Evolutionary conservation across 37 sponge, comb jelly and placozoan species (phyloP).

Genomic region (Eunapius fragilis): DNA sequence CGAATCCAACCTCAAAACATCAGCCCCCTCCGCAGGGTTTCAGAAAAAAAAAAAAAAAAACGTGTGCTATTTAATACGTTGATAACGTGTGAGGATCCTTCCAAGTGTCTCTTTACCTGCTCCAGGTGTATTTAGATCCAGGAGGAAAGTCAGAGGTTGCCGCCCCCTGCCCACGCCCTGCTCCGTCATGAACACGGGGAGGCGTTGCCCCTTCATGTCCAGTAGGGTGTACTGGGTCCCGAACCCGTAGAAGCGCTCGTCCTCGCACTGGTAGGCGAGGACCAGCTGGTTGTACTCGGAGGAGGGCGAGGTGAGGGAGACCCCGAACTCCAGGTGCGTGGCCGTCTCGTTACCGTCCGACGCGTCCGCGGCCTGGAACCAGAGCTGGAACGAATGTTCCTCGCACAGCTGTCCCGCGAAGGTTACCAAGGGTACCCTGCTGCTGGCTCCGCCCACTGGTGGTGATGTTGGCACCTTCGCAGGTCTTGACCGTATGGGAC

Average conservation of each 20-base stretch:
- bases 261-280: conserved; percentile 61
- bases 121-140: conserved; percentile 59
- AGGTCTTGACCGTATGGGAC: not conserved
- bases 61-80: too few species aligned
- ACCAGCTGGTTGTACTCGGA: conserved; percentile 48
- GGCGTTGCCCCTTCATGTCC: conserved; percentile 63
- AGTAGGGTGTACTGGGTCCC: conserved; percentile 77
- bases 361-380: conserved; percentile 45
- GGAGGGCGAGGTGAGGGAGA: not conserved
- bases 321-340: conserved; percentile 31
- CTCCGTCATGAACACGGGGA: conserved; percentile 79
- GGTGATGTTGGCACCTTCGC: conserved; percentile 13
- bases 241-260: conserved; percentile 79
- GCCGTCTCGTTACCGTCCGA: not conserved
- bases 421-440: not conserved
- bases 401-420: conserved; percentile 48
- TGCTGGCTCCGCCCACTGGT: not conserved
- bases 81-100: too few species aligned
- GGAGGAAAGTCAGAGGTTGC: conserved; percentile 61
- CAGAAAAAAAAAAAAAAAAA: too few species aligned
- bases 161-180: conserved; percentile 82
- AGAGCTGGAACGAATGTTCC: conserved; percentile 8
- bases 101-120: conserved; percentile 22
- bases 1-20: too few species aligned
- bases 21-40: too few species aligned